phyloP scores from a whole-genome alignment of 2,888 invertebrate species.

The Epinotia demarniana region DNA sequence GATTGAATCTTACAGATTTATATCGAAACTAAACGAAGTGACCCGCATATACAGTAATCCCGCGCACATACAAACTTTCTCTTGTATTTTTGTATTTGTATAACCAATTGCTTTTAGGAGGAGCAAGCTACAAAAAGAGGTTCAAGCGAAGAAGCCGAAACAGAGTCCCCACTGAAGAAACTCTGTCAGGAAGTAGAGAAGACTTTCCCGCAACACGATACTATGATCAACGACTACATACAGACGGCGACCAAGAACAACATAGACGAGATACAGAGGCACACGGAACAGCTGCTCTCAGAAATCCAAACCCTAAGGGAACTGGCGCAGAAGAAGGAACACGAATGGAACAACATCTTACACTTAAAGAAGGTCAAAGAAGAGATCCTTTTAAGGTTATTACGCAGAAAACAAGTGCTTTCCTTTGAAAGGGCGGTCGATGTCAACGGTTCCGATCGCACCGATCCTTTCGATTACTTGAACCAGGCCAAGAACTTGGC shows the following conservation, averaged over 20 bases:
- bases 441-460: conserved; percentile 69
- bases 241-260: conserved; percentile 86
- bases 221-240: conserved; percentile 86
- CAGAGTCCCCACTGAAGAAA: conserved; percentile 78
- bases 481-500: conserved; percentile 76
- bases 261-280: conserved; percentile 85
- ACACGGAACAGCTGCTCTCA: conserved; percentile 86
- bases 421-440: conserved; percentile 76
- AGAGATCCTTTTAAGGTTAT: conserved; percentile 89
- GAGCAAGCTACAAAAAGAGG: conserved; percentile 72
- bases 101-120: conserved; percentile 61
- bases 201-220: conserved; percentile 83
- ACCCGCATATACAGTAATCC: too few relatives aligned
- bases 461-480: conserved; percentile 76
- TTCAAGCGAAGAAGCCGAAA: conserved; percentile 74
- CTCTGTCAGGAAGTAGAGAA: conserved; percentile 81
- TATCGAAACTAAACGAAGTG: too few relatives aligned
- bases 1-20: too few relatives aligned
- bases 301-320: conserved; percentile 90
- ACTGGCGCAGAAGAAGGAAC: conserved; percentile 91
- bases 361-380: conserved; percentile 94
- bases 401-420: conserved; percentile 88
- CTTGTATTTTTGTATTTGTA: too few relatives aligned
- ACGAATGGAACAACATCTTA: conserved; percentile 93
- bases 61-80: too few relatives aligned